Conservation (phyloP, 1,140 invertebrate genomes). For the Zaprionus tsacasi region DNA sequence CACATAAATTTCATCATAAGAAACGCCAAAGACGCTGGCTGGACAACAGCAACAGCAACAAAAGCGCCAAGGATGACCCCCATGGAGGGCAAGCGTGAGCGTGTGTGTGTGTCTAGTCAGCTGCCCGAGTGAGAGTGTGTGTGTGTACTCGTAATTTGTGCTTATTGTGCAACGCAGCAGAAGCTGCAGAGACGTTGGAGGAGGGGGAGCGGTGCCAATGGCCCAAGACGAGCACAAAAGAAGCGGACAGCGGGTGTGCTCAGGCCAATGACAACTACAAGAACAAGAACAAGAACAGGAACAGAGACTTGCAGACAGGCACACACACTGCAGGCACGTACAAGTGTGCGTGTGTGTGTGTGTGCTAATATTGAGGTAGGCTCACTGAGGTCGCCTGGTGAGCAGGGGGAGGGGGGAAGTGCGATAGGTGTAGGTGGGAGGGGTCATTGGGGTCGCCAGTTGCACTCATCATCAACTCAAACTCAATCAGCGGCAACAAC, state of each 20-base stretch:
- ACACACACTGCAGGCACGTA: not conserved
- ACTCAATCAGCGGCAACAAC: slow-evolving; percentile 67
- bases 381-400: slow-evolving; percentile 23
- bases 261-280: slow-evolving; percentile 28
- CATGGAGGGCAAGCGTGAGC: slow-evolving; percentile 50
- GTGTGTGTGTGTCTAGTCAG: slow-evolving; percentile 37
- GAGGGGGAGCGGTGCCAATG: not conserved
- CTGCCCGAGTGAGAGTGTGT: slow-evolving; percentile 36
- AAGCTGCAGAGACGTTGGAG: not conserved
- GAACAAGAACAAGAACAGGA: slow-evolving; percentile 20
- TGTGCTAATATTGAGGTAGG: slow-evolving; percentile 79
- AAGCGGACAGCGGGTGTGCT: slow-evolving; percentile 59
- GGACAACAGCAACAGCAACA: slow-evolving; percentile 3
- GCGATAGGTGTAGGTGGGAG: not conserved
- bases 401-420: slow-evolving; percentile 3
- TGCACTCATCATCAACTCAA: slow-evolving; percentile 79
- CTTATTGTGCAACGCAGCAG: slow-evolving; percentile 63
- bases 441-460: slow-evolving; percentile 55
- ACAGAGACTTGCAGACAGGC: not conserved
- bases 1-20: slow-evolving; percentile 75
- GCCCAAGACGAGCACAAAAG: slow-evolving; percentile 70
- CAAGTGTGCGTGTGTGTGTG: slow-evolving; percentile 37
- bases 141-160: slow-evolving; percentile 73
- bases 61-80: slow-evolving; percentile 53
- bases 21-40: slow-evolving; percentile 60